Evolutionary conservation across 2,888 invertebrate species (phyloP).

Genomic region (Brachyptera putata): DNA sequence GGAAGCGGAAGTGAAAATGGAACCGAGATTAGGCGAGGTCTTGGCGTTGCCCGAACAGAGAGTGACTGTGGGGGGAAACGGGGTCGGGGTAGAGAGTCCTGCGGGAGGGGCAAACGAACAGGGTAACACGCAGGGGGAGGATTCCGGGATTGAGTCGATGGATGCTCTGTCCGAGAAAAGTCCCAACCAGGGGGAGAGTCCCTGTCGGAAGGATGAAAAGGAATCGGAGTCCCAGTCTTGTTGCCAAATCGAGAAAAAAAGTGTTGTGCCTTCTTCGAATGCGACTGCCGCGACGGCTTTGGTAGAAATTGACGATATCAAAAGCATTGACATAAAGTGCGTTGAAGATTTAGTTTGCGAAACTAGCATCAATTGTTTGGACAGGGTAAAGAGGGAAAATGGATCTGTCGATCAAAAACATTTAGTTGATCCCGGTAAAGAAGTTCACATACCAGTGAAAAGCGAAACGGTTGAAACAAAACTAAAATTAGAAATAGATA

Average conservation of each 20-base stretch:
- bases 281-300: background rate
- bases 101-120: conserved; percentile 37
- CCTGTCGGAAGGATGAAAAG: conserved; percentile 43
- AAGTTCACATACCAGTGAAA: background rate
- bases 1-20: conserved; percentile 58
- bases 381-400: background rate
- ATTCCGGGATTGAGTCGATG: conserved; percentile 90
- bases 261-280: conserved; percentile 26
- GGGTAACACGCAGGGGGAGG: conserved; percentile 65
- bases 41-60: background rate
- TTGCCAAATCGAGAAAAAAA: conserved; percentile 43
- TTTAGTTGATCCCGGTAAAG: background rate
- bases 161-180: conserved; percentile 89
- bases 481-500: background rate
- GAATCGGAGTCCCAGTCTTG: conserved; percentile 34
- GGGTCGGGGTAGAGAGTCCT: conserved; percentile 29
- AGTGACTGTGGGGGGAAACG: background rate
- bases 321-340: background rate
- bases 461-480: background rate
- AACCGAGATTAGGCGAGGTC: conserved; percentile 51
- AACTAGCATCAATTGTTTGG: no score
- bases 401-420: background rate
- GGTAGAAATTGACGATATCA: no score
- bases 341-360: background rate
- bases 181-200: conserved; percentile 67